phyloP scores from a whole-genome alignment of 2,888 invertebrate genomes.

The Drosophila anomalata region DNA sequence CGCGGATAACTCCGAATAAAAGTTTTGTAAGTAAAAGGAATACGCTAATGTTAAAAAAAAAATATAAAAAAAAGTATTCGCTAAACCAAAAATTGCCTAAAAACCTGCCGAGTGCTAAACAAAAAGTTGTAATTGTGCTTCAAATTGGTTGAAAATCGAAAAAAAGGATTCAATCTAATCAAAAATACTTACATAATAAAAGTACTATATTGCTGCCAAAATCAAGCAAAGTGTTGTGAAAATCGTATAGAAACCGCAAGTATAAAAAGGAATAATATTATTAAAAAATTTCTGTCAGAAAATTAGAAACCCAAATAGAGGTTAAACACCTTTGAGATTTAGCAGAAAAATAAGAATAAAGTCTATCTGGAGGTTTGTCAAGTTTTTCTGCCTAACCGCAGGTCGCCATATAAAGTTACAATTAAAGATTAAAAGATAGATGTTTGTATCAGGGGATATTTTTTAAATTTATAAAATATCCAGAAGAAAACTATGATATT shows the following conservation, averaged over 20 bases:
- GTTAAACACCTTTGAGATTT: slow-evolving; percentile 58
- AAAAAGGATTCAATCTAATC: slow-evolving; percentile 31
- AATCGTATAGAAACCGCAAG: slow-evolving; percentile 52
- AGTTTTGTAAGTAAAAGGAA: slow-evolving; percentile 83
- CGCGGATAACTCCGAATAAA: slow-evolving; percentile 84
- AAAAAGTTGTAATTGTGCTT: not conserved
- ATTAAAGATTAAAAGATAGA: slow-evolving; percentile 37
- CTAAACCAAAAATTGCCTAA: slow-evolving; percentile 17
- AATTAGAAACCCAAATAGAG: slow-evolving; percentile 59
- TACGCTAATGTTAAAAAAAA: slow-evolving; percentile 29
- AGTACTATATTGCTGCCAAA: slow-evolving; percentile 4
- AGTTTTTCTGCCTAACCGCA: slow-evolving; percentile 58
- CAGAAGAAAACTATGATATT: no score
- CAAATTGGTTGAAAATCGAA: not conserved
- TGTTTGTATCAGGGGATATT: not conserved
- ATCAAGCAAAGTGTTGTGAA: slow-evolving; percentile 47
- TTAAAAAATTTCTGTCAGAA: slow-evolving; percentile 30
- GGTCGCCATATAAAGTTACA: slow-evolving; percentile 32
- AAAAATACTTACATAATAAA: slow-evolving; percentile 54
- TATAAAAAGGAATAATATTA: slow-evolving; percentile 51
- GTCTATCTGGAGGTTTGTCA: slow-evolving; percentile 51
- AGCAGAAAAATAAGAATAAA: slow-evolving; percentile 48
- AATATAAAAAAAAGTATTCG: slow-evolving; percentile 6
- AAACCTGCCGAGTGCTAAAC: slow-evolving; percentile 7
- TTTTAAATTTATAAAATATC: no score